Conservation (phyloP, 2,888 invertebrate species). For the Nemoura dubitans region DNA sequence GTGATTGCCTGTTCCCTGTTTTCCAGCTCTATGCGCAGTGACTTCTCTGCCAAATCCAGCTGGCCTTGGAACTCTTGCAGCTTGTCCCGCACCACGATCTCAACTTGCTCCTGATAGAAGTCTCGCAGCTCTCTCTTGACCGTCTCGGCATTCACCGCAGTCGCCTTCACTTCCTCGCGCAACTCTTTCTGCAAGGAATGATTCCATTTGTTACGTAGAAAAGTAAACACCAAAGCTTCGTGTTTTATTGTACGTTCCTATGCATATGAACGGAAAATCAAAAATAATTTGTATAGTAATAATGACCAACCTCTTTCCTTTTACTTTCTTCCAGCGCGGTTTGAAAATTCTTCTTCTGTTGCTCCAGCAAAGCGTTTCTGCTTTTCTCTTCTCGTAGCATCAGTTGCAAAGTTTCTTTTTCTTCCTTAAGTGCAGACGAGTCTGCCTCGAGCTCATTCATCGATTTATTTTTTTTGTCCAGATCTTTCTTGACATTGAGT, state of each 20-base stretch:
- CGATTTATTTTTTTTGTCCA: constrained; percentile 59
- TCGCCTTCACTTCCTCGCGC: constrained; percentile 57
- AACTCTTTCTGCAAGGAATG: constrained; percentile 59
- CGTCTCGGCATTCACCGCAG: constrained; percentile 67
- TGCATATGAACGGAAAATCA: too few species aligned
- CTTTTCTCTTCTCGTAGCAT: constrained; percentile 65
- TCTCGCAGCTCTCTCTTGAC: constrained; percentile 74
- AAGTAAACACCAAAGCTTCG: too few species aligned
- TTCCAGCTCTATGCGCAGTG: constrained; percentile 71
- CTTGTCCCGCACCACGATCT: constrained; percentile 78
- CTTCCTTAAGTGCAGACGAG: constrained; percentile 60
- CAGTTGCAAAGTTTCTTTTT: constrained; percentile 64
- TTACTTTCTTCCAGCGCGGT: constrained; percentile 64
- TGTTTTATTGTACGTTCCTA: too few species aligned
- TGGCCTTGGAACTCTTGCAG: constrained; percentile 80
- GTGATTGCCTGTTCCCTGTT: constrained; percentile 72
- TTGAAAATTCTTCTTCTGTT: constrained; percentile 66
- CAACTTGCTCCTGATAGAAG: constrained; percentile 83
- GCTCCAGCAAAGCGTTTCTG: constrained; percentile 64
- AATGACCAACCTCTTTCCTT: constrained; percentile 58
- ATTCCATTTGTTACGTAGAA: too few species aligned
- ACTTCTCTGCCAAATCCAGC: constrained; percentile 73
- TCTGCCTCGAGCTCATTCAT: constrained; percentile 63
- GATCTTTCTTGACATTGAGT: constrained; percentile 57
- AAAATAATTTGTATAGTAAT: too few species aligned